Evolutionary conservation across 2,797 vertebrate genomes (phyloP), one percentile per base, ranked within the genome.

Genomic region (Diplodus sargus): DNA sequence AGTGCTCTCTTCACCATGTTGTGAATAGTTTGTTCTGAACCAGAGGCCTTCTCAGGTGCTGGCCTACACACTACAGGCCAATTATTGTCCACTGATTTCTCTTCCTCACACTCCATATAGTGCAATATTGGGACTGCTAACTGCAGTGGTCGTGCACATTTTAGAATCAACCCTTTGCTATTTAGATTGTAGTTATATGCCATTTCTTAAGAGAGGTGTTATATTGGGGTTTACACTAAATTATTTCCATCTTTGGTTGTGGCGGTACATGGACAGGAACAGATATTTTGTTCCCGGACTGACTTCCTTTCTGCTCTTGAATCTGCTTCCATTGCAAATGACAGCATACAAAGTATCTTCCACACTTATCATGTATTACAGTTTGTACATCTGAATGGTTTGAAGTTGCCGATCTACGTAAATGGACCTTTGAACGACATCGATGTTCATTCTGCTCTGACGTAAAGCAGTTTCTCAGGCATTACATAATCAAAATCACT

Each of bases 381-480:
- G 61, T 84, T 81, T 65, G 63, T 80, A 63, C 62, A 70, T 87
- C 18, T 72, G 48, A 86, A 59, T 67, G 22, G 60, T 61, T 68
- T 62, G 43, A 79, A 75, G 48, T 72, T 60, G 61, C 72, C 66
- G 15, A 52, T 63, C n/a, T 53, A 68, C 69, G 72, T 25, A 62
- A 70, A 68, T 57, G 42, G 72, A 83, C 72, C 75, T 85, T 72
- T 56, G 63, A 80, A 56, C 67, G 69, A 73, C 70, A 54, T 20
- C n/a, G 20, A 58, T 62, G 53, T 90, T 70, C 78, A 70, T 76
- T 83, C 79, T 91, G 87, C 90, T 90, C 89, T 84, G 85, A 89
- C 54, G 92, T 95, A 93, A 96, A 95, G 95, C 95, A 96, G 93
- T 92, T 95, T 96, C 97, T 99, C 97, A 97, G 97, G 97, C 97